Evolutionary conservation across 2,113 vertebrate genomes (phyloP).

Genomic region (Spilogale gracilis): DNA sequence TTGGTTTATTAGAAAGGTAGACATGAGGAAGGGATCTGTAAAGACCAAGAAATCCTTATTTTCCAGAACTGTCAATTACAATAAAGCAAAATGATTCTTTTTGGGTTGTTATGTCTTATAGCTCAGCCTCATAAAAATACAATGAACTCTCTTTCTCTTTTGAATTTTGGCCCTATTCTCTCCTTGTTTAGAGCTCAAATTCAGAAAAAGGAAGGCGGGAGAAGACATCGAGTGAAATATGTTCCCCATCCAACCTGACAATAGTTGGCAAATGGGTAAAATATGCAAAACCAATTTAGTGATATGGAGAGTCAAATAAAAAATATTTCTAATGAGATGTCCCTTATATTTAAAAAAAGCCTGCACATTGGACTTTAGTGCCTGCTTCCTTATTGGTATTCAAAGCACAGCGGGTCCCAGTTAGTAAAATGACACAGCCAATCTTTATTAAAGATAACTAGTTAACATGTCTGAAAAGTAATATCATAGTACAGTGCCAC

Average conservation of each 20-base stretch:
- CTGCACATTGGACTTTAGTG: not conserved
- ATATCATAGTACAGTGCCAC: not conserved
- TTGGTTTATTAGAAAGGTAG: slow-evolving; percentile 63
- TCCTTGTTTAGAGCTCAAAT: not conserved
- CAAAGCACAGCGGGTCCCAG: not conserved
- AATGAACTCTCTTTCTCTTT: not conserved
- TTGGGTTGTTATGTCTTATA: slow-evolving; percentile 25
- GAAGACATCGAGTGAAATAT: not conserved
- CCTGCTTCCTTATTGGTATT: not conserved
- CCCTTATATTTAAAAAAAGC: not conserved
- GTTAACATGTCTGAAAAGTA: not conserved
- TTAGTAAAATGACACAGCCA: not conserved
- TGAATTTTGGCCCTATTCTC: not conserved
- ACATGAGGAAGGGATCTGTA: not conserved
- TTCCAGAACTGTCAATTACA: slow-evolving; percentile 50
- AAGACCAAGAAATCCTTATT: slow-evolving; percentile 49
- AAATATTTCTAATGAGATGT: not conserved
- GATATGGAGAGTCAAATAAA: not conserved
- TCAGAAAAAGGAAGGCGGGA: not conserved
- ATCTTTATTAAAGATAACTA: not conserved
- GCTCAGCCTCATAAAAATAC: slow-evolving; percentile 36
- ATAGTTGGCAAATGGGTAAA: not conserved
- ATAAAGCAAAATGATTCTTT: slow-evolving; percentile 58
- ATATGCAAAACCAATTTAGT: not conserved
- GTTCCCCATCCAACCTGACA: not conserved